Base-by-base conservation (phyloP, 2,888 invertebrate genomes). In the Scaptomyza polygonia region DNA sequence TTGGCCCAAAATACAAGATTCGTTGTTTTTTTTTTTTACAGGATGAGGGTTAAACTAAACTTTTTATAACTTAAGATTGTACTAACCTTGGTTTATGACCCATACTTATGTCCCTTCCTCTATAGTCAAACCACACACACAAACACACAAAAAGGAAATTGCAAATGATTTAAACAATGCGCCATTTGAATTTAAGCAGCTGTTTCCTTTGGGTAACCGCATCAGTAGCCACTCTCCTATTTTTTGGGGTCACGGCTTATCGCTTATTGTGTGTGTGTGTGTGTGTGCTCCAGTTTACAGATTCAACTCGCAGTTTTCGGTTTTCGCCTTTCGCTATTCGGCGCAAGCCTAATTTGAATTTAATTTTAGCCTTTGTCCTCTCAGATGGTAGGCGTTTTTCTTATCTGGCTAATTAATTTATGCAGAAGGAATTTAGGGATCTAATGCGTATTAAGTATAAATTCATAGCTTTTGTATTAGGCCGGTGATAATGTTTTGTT, bases 351-450 rank as follows among this genome's bases (percentile, higher is more conserved):
- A 83, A 84, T 83, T 85, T 64, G 73, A 83, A 84, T 79, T 81
- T 84, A 81, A 84, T 83, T 83, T 78, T 36, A 52, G 61, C 57
- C 65, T 77, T 73, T 71, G 67, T 73, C 73, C 73, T 66, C 18
- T 40, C 1, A 40, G 14, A 9, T 32, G 48, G 44, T 53, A 47
- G 56, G 66, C 53, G 66, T 52, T 66, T 70, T 71, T 67, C 71
- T 73, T 72, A 69, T 73, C 71, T 68, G 68, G 63, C 71, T 85
- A 83, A 85, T 85, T 85, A 83, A 85, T 85, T 86, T 84, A 86
- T 81, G 81, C 66, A 63, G 52, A 61, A 59, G 54, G 49, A 16
- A 0, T 27, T 12, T 40, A 27, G 32, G 21, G 40, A 29, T 34
- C 58, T 75, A 77, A 80, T 82, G 79, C 69, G 69, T 67, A 71